Base-by-base conservation (phyloP, 1,140 invertebrate species). In the Daktulosphaira vitifoliae region DNA sequence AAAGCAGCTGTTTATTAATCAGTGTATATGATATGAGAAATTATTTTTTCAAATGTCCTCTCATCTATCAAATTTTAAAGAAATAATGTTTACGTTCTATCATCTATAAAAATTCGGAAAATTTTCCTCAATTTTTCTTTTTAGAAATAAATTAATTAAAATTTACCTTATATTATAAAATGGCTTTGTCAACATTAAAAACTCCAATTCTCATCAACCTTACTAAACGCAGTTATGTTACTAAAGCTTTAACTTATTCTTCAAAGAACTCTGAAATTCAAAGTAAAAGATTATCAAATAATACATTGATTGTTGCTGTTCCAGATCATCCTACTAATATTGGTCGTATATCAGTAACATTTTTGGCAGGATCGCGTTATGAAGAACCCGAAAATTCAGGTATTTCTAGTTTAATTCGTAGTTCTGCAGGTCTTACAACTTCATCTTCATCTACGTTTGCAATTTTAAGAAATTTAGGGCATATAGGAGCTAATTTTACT, bases 281-380 rank as follows among this genome's bases (percentile, higher is more conserved):
- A 33, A 33, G 39, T 1, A 62, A 46, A 48, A 48, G 46, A 33
- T 62, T 62, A n/a, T 16, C 42, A 8, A 62, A 62, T 16, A 62
- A 48, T 16, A 33, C 56, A 0, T 46, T 62, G 25, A 11, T 62
- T 7, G 56, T 62, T 4, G 42, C 56, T 7, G 56, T 46, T 37
- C 56, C 56, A 8, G 13, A 26, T 8, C 22, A 62, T 8, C 56
- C 56, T 9, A 62, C 56, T 39, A 62, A 48, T 0, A 62, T 62
- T 15, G 56, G 42, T 15, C 56, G 56, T 5, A 29, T 62, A 26
- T 62, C 56, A 7, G 56, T 64, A 33, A 26, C 52, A 76, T 79
- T 65, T 69, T 94, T 91, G 71, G 90, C 89, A 76, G 92, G 93
- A 51, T 82, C 91, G 9, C 83, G 93, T 18, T 87, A 88, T 78